Percentiles rank a stretch among this genome's conserved stretches.
Evolutionary conservation across 2,797 vertebrate species (phyloP).

Genomic region (Eidolon dupreanum): DNA sequence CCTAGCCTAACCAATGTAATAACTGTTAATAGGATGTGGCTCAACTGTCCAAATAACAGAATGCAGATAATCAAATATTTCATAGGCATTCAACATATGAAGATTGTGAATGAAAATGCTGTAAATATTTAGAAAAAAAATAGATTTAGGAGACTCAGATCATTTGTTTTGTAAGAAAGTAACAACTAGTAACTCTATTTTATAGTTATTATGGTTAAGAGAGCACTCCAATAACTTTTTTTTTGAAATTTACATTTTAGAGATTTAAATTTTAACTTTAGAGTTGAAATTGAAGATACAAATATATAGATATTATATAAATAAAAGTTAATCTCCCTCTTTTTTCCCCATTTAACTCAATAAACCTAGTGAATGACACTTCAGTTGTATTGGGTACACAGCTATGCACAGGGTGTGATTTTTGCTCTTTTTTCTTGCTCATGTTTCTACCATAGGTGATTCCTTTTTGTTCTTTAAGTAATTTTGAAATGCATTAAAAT

Average conservation of each 20-base stretch:
- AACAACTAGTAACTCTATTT: not conserved
- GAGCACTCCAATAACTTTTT: not conserved
- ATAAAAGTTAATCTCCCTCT: not conserved
- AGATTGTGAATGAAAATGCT: not conserved
- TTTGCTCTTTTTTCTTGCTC: not conserved
- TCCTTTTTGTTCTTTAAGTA: not conserved
- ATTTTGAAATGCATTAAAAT: slow-evolving; percentile 5
- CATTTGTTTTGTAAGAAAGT: not conserved
- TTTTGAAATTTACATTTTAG: not conserved
- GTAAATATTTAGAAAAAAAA: not conserved
- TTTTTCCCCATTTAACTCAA: not conserved
- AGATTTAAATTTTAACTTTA: not conserved
- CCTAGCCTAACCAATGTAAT: not conserved
- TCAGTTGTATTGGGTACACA: not conserved
- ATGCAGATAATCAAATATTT: not conserved
- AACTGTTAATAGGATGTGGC: not conserved
- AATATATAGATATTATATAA: not conserved
- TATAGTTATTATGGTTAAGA: not conserved
- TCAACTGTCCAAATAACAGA: not conserved
- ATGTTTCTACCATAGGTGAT: not conserved
- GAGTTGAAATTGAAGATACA: not conserved
- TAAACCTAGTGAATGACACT: not conserved
- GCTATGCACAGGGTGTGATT: not conserved
- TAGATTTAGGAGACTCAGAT: not conserved
- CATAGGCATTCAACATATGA: not conserved